Evolutionary conservation across 2,888 invertebrate species (phyloP), one percentile per base, ranked within the genome.

Genomic region (Oithona nana): DNA sequence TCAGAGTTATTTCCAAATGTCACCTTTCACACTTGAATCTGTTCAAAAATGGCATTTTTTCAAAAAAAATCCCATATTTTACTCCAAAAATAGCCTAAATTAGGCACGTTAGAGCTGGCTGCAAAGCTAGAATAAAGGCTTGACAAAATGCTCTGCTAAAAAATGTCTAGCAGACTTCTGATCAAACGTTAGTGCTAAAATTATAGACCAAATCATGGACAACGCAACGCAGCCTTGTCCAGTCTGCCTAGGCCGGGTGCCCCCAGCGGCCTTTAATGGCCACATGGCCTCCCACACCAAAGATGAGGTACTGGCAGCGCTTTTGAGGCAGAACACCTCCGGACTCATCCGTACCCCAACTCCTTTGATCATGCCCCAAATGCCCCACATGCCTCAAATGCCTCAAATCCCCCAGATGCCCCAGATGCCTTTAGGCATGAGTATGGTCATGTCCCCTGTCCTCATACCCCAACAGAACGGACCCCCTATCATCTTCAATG

Each of bases 221-320:
- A n/a, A n/a, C n/a, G n/a, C n/a, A n/a, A 39, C 26, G 24, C 6
- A 20, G 3, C 26, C 2, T 20, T 54, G 54, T 24, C 54, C 54
- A 20, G 54, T 54, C 1, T 54, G 54, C 11, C 26, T 24, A 26
- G 24, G 54, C 16, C 6, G 54, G 26, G 54, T 54, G 54, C 24
- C 24, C 3, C 24, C 54, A 13, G 24, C 26, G 24, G 8, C 16
- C 16, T 24, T 54, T 2, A 24, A 20, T 16, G 16, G 13, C 3
- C 54, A 54, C 26, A 24, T 54, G 26, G 24, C 54, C 26, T 24
- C 50, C 1, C 59, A 59, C 26, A 49, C 59, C 49, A 59, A 59
- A 50, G 59, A 59, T 11, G 59, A 59, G 24, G 48, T 59, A 6
- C 11, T 59, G 59, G 22, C 39, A 6, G 59, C 59, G 26, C 50